phyloP scores from a whole-genome alignment of 2,797 vertebrate species.

The Staurois parvus region DNA sequence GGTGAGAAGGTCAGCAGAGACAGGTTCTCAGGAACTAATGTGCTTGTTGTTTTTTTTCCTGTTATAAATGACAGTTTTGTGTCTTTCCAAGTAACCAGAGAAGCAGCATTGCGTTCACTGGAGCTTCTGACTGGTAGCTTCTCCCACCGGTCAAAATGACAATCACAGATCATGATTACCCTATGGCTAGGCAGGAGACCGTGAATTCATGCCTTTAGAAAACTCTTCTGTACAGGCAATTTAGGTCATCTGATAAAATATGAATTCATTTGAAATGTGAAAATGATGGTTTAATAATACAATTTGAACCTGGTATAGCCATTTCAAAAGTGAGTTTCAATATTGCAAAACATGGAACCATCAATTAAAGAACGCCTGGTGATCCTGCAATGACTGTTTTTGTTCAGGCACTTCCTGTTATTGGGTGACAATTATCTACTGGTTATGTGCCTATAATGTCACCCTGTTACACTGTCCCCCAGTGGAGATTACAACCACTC shows the following conservation, averaged over 20 bases:
- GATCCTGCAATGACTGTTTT: no score
- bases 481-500: no score
- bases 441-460: no score
- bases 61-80: not conserved
- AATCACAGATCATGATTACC: not conserved
- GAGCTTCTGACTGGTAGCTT: slow-evolving; percentile 4
- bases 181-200: not conserved
- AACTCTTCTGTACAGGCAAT: not conserved
- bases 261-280: not conserved
- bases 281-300: not conserved
- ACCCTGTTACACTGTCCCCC: no score
- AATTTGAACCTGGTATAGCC: no score
- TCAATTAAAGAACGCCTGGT: no score
- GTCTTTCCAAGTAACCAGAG: slow-evolving; percentile 10
- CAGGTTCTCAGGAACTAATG: slow-evolving; percentile 78
- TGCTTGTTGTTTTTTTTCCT: slow-evolving; percentile 72
- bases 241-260: not conserved
- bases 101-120: slow-evolving; percentile 12
- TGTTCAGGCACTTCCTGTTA: no score
- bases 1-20: slow-evolving; percentile 80
- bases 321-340: no score
- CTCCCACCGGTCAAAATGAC: slow-evolving; percentile 7
- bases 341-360: no score
- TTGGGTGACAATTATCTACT: no score
- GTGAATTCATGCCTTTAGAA: not conserved